phyloP scores from a whole-genome alignment of 2,888 invertebrate genomes.

The Automeris io region DNA sequence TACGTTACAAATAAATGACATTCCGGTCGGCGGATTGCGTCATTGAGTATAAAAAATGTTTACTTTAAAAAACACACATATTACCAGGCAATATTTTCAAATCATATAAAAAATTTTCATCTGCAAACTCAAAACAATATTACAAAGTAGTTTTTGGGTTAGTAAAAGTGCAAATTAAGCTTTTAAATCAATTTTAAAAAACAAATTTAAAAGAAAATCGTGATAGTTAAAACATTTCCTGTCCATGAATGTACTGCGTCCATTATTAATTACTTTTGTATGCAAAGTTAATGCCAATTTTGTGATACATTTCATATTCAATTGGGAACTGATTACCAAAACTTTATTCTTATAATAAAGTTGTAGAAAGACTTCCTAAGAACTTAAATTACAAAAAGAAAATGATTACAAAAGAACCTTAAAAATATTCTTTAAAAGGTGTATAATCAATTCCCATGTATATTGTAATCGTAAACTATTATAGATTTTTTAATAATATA shows the following conservation, averaged over 20 bases:
- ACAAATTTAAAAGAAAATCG: slow-evolving; percentile 22
- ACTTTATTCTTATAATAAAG: too few relatives aligned
- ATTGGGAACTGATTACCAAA: not conserved
- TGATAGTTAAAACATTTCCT: slow-evolving; percentile 36
- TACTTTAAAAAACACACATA: not conserved
- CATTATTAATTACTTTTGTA: slow-evolving; percentile 19
- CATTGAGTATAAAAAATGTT: not conserved
- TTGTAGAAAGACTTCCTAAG: too few relatives aligned
- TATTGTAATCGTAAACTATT: too few relatives aligned
- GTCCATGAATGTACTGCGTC: slow-evolving; percentile 71
- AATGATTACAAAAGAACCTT: too few relatives aligned
- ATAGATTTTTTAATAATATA: too few relatives aligned
- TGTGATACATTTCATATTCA: not conserved
- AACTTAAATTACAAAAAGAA: too few relatives aligned
- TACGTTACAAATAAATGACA: slow-evolving; percentile 4
- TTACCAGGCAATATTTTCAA: not conserved
- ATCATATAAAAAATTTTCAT: not conserved
- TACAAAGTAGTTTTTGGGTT: slow-evolving; percentile 36
- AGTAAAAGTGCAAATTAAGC: slow-evolving; percentile 54
- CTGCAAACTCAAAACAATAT: slow-evolving; percentile 3
- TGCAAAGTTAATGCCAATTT: not conserved
- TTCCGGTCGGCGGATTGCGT: slow-evolving; percentile 32
- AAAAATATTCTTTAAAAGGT: too few relatives aligned
- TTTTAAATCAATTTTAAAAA: slow-evolving; percentile 23
- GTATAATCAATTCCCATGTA: too few relatives aligned